These are phyloP conservation scores for human (Homo sapiens) DNA, from an alignment of 2,113 vertebrate genomes.

Conservation along the genomic window GRCh38 chr15:47806501-47807000, in stretches of 20 bases:
- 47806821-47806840: too few relatives aligned
- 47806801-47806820: background rate
- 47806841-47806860: too few relatives aligned
- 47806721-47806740: background rate
- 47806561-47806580: background rate
- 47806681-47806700: background rate
- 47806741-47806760: constrained; percentile 6
- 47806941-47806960: too few relatives aligned
- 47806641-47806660: background rate
- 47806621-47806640: background rate
- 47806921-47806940: too few relatives aligned
- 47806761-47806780: background rate
- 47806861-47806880: too few relatives aligned
- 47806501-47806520: accelerated
- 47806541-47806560: background rate
- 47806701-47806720: background rate
- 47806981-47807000: too few relatives aligned
- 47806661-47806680: background rate
- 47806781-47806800: background rate
- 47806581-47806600: background rate
- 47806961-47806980: too few relatives aligned
- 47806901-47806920: too few relatives aligned
- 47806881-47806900: too few relatives aligned
- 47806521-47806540: accelerated
- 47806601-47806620: background rate